Percentiles rank a stretch among this genome's conserved stretches.
phyloP scores from a whole-genome alignment of 2,888 invertebrate species.

The Tanytarsus gracilentus region DNA sequence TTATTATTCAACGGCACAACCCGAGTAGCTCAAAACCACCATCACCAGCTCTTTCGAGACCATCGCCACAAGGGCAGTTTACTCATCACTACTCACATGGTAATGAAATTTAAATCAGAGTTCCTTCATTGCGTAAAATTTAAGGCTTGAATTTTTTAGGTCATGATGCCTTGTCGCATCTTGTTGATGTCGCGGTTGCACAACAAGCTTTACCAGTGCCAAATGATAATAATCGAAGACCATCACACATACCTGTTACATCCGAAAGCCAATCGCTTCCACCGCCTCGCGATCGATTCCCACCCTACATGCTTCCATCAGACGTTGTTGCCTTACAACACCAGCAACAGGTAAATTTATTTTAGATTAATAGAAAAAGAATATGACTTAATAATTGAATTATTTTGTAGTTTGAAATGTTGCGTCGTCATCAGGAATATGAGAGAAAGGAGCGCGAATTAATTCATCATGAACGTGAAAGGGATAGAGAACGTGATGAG shows the following conservation, averaged over 20 bases:
- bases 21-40: slow-evolving; percentile 49
- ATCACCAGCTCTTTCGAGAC: slow-evolving; percentile 45
- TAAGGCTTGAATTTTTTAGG: slow-evolving; percentile 42
- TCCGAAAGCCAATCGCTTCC: slow-evolving; percentile 38
- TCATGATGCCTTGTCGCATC: slow-evolving; percentile 77
- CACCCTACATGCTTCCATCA: slow-evolving; percentile 34
- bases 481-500: slow-evolving; percentile 38
- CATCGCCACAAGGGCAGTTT: slow-evolving; percentile 39
- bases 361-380: neutral
- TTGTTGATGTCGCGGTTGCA: slow-evolving; percentile 86
- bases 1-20: slow-evolving; percentile 61
- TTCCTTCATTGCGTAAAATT: slow-evolving; percentile 30
- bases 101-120: neutral
- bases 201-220: slow-evolving; percentile 83
- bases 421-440: slow-evolving; percentile 40
- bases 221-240: slow-evolving; percentile 25
- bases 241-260: slow-evolving; percentile 37
- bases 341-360: slow-evolving; percentile 34
- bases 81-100: slow-evolving; percentile 41
- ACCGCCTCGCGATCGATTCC: slow-evolving; percentile 36
- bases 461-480: slow-evolving; percentile 38
- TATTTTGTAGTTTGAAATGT: slow-evolving; percentile 37
- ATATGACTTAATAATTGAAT: neutral
- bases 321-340: slow-evolving; percentile 40
- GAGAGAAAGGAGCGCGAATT: slow-evolving; percentile 39